Evolutionary conservation across 1,140 invertebrate species (phyloP).

Genomic region (Parasteatoda tepidariorum): DNA sequence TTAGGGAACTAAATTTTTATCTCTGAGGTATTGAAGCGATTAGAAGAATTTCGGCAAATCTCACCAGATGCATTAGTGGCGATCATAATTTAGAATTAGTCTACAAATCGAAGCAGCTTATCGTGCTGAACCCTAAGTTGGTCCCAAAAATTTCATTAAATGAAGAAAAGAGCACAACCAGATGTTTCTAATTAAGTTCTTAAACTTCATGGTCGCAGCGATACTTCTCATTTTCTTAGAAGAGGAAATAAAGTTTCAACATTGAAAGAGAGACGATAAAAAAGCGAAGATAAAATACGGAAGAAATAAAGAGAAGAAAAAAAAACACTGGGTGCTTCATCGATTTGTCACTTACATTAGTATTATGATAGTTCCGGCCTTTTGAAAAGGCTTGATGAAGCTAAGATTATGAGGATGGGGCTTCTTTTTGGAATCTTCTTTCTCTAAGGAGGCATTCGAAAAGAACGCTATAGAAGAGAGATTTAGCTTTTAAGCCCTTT

Average conservation of each 20-base stretch:
- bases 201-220: slow-evolving; percentile 58
- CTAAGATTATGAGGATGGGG: slow-evolving; percentile 57
- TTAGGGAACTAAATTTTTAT: slow-evolving; percentile 55
- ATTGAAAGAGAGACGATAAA: slow-evolving; percentile 59
- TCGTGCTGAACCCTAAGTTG: slow-evolving; percentile 19
- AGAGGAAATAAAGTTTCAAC: slow-evolving; percentile 60
- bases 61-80: slow-evolving; percentile 55
- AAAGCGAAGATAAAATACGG: slow-evolving; percentile 50
- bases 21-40: slow-evolving; percentile 34
- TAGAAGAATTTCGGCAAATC: slow-evolving; percentile 35
- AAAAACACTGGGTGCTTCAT: slow-evolving; percentile 41
- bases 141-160: slow-evolving; percentile 60
- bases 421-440: slow-evolving; percentile 53
- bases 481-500: slow-evolving; percentile 61
- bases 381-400: slow-evolving; percentile 61
- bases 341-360: slow-evolving; percentile 62
- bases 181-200: slow-evolving; percentile 62
- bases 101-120: slow-evolving; percentile 59
- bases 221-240: slow-evolving; percentile 59
- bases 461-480: slow-evolving; percentile 50
- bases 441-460: slow-evolving; percentile 51
- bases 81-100: slow-evolving; percentile 61
- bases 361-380: slow-evolving; percentile 62
- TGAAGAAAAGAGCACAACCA: slow-evolving; percentile 61
- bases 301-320: slow-evolving; percentile 19